Evolutionary conservation across 2,797 vertebrate species (phyloP).

Genomic region (Ataeniobius toweri): DNA sequence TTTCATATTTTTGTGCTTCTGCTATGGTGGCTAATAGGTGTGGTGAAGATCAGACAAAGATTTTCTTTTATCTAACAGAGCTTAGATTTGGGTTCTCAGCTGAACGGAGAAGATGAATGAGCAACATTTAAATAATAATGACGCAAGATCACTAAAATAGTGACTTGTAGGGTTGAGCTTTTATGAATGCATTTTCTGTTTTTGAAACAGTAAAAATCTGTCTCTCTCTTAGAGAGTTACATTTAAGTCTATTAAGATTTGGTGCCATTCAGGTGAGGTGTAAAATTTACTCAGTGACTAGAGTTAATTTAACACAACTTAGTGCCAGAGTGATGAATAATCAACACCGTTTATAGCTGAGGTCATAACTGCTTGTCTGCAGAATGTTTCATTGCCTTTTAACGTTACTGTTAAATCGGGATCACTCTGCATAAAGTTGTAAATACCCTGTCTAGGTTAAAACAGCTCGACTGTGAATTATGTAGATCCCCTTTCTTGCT

Average conservation of each 20-base stretch:
- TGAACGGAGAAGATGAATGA: not conserved
- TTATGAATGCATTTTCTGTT: not conserved
- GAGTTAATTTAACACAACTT: not conserved
- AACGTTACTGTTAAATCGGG: not conserved
- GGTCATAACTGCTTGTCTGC: too few species aligned
- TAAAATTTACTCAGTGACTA: not conserved
- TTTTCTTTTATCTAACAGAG: not conserved
- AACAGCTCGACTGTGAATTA: not conserved
- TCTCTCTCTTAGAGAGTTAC: not conserved
- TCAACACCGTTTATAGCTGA: not conserved
- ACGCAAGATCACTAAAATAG: not conserved
- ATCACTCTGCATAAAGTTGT: not conserved
- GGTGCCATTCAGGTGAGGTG: not conserved
- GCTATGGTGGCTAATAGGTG: conserved; percentile 25
- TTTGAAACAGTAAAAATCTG: not conserved
- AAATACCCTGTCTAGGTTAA: not conserved
- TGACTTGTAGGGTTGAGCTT: conserved; percentile 2
- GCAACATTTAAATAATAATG: not conserved
- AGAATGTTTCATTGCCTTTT: too few species aligned
- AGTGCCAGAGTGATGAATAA: not conserved
- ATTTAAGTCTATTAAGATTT: not conserved
- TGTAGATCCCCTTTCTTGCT: not conserved
- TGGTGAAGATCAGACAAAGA: not conserved
- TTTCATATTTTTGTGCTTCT: conserved; percentile 16
- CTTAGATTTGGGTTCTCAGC: not conserved